phyloP scores from a whole-genome alignment of 2,888 invertebrate species.

The Branchellion lobata region DNA sequence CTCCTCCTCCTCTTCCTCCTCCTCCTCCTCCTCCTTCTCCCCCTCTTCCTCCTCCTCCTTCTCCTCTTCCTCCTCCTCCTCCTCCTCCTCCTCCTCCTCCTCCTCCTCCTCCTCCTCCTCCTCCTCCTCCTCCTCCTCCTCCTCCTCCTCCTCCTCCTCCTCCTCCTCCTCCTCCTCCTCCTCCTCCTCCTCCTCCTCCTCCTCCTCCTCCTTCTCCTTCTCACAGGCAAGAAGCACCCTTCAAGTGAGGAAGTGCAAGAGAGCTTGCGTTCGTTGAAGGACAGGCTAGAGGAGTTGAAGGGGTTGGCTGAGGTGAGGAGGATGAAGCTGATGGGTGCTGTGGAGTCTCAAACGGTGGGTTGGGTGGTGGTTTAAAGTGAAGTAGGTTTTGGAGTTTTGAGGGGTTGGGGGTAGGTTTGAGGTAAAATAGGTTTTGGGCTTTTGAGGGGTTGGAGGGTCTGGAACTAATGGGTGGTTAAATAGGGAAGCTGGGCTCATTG shows the following conservation, averaged over 20 bases:
- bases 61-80: too few species aligned
- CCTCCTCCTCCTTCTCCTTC: neutral
- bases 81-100: too few species aligned
- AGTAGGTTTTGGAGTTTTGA: neutral
- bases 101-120: too few species aligned
- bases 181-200: neutral
- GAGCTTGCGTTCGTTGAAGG: constrained; percentile 71
- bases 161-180: too few species aligned
- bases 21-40: neutral
- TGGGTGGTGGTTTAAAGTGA: neutral
- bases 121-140: too few species aligned
- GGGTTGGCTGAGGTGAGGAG: constrained; percentile 66
- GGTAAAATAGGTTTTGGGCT: too few species aligned
- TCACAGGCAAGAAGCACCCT: constrained; percentile 74
- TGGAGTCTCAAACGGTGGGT: constrained; percentile 76
- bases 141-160: too few species aligned
- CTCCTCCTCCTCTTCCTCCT: neutral
- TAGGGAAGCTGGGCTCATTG: too few species aligned
- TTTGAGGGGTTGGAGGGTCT: neutral
- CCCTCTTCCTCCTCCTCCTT: neutral
- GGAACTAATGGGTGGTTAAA: too few species aligned
- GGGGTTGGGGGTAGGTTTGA: too few species aligned
- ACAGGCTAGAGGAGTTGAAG: constrained; percentile 72
- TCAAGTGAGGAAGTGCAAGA: constrained; percentile 75
- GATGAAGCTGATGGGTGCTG: constrained; percentile 75